Evolutionary conservation across 2,888 invertebrate species (phyloP), one percentile per base, ranked within the genome.

Genomic region (Leptinotarsa juncta): DNA sequence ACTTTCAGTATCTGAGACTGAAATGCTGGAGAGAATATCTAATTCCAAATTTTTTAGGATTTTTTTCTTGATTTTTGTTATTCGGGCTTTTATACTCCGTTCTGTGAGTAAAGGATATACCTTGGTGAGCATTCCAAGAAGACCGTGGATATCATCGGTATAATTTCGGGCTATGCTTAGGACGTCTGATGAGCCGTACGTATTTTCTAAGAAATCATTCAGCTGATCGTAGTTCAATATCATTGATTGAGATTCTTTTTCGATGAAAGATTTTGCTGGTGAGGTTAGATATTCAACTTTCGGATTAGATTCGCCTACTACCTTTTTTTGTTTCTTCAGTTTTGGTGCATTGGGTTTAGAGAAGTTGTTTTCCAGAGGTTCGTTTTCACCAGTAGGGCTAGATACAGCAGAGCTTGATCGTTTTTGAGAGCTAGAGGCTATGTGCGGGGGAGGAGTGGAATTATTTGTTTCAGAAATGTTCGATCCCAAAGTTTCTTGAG

Each of bases 261-360:
- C 70, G 23, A 70, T 62, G n/a, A 70, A 70, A 53, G 51, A 62
- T 70, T 70, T 70, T 32, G 60, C 26, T 49, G 66, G 66, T 42
- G 48, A 48, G 32, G 20, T 57, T 4, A 70, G 49, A 42, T 49
- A 16, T 26, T 57, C 57, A 7, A 55, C 42, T 32, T 60, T 49
- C 16, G 49, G 42, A 16, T 20, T 23, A 12, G 18, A 20, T 62
- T 42, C 60, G 2, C 15, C 23, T 50, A 14, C n/a, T 49, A 16
- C 50, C 1, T 50, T 50, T 26, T 65, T 51, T n/a, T 49, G 71
- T 51, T 71, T 65, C 42, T 71, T 71, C 7, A 16, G 53, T 23
- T 4, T 70, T 15, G 48, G 60, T 50, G n/a, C 23, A 15, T 65
- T 65, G 18, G 71, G 71, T 65, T 49, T 65, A 32, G 16, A 10